Evolutionary conservation across 2,888 invertebrate species (phyloP).

Genomic region (Clepsis dumicolana): DNA sequence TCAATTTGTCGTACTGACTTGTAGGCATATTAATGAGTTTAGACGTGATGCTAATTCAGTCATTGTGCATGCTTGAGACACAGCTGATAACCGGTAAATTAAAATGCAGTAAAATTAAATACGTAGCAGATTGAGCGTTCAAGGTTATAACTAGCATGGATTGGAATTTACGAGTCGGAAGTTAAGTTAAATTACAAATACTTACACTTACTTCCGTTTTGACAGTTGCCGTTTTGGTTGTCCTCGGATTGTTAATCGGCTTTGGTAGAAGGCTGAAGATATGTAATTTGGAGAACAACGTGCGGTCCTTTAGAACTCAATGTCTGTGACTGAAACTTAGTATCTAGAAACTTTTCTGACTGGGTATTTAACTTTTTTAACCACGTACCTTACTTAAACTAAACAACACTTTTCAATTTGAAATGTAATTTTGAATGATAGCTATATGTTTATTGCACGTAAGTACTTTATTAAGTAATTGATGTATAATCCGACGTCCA

Average conservation of each 20-base stretch:
- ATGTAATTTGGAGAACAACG: too few species aligned
- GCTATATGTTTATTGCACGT: background rate
- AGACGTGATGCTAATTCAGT: background rate
- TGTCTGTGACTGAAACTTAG: too few species aligned
- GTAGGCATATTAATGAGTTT: background rate
- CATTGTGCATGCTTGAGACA: conserved; percentile 6
- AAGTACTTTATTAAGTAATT: background rate
- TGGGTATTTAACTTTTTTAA: too few species aligned
- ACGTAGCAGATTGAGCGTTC: conserved; percentile 4
- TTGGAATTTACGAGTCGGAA: conserved; percentile 10
- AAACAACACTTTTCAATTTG: background rate
- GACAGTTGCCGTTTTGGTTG: background rate
- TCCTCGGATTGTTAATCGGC: too few species aligned
- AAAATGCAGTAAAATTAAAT: conserved; percentile 4
- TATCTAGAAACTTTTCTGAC: too few species aligned
- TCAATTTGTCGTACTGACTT: background rate
- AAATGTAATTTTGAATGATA: background rate
- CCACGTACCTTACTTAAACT: too few species aligned
- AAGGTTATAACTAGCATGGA: conserved; percentile 7
- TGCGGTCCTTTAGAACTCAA: background rate
- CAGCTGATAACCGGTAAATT: conserved; percentile 17
- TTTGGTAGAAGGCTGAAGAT: too few species aligned
- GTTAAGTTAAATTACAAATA: background rate
- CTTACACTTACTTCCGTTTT: too few species aligned
- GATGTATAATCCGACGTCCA: conserved; percentile 2